phyloP scores from a whole-genome alignment of 2,113 vertebrate genomes.

The Spea bombifrons region DNA sequence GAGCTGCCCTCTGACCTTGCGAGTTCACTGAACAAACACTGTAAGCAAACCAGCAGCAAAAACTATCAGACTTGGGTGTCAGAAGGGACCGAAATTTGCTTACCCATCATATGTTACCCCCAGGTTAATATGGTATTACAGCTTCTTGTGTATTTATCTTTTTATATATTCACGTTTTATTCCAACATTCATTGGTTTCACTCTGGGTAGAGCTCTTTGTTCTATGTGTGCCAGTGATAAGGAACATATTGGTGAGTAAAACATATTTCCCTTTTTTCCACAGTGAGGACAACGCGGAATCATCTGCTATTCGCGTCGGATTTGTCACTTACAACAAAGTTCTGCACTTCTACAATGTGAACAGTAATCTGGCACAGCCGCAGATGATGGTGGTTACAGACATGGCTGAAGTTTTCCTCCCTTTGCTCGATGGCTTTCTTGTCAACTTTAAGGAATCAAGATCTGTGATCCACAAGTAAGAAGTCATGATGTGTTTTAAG shows the following conservation, averaged over 20 bases:
- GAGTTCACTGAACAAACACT: too few relatives aligned
- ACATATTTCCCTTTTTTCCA: slow-evolving; percentile 25
- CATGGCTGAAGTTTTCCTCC: slow-evolving; percentile 87
- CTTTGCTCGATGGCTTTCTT: slow-evolving; percentile 89
- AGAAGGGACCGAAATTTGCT: too few relatives aligned
- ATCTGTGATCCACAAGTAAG: slow-evolving; percentile 85
- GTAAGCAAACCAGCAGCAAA: too few relatives aligned
- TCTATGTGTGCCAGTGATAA: background rate
- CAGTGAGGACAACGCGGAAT: slow-evolving; percentile 81
- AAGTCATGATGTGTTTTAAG: background rate
- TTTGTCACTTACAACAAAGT: slow-evolving; percentile 94
- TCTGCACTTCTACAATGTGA: slow-evolving; percentile 95
- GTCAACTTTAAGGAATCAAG: slow-evolving; percentile 87
- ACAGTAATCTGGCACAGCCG: slow-evolving; percentile 88
- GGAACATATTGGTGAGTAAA: too few relatives aligned
- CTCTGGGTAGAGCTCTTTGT: too few relatives aligned
- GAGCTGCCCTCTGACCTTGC: too few relatives aligned
- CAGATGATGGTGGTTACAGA: slow-evolving; percentile 98
- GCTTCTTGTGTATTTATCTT: too few relatives aligned
- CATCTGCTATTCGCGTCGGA: slow-evolving; percentile 79
- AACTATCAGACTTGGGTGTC: too few relatives aligned
- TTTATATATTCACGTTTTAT: background rate
- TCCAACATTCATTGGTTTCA: background rate
- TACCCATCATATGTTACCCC: too few relatives aligned
- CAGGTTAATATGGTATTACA: too few relatives aligned